Evolutionary conservation across 2,113 vertebrate species (phyloP), one percentile per base, ranked within the genome.

Genomic region (Trematomus loennbergii): DNA sequence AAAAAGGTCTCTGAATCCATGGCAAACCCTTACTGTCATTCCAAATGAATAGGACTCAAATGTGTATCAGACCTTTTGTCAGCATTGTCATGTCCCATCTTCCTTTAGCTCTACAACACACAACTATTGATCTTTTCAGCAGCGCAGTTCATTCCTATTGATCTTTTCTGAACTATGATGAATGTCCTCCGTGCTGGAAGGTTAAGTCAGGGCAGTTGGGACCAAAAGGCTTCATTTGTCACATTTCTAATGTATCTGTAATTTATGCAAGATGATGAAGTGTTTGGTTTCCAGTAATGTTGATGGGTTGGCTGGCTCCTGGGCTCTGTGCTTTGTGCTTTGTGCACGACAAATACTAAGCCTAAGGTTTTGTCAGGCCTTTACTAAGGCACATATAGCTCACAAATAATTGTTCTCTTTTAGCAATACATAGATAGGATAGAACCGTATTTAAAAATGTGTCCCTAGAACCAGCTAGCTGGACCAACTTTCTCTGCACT

Each of bases 141-240:
- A 86, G 84, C 20, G 60, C 82, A 90, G 86, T 89, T 92, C 89
- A 90, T 93, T 92, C 87, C 61, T 76, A 92, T 94, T 88, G 91
- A 94, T 92, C 91, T 63, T 22, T 45, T 60, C 84, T 70, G 71
- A 91, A 92, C 84, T 82, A 92, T 91, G 92, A 93, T 87, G 61
- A 89, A 94, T 94, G 79, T 75, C 79, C 70, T 76, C 48, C 68
- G 76, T 69, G 57, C 36, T 15, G 60, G 64, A 53, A 85, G 80
- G 72, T 90, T 79, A 80, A 78, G 79, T 81, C 36, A 2, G 85
- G 67, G 57, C 79, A 73, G 78, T 68, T 61, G 62, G 65, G 67
- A 86, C 60, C 68, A 57, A 67, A 45, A 69, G 22, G 62, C 49
- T 75, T 15, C 2, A 79, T 84, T 84, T 79, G 53, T 86, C 75